phyloP scores from a whole-genome alignment of 2,113 vertebrate species.

The Myocastor coypus region DNA sequence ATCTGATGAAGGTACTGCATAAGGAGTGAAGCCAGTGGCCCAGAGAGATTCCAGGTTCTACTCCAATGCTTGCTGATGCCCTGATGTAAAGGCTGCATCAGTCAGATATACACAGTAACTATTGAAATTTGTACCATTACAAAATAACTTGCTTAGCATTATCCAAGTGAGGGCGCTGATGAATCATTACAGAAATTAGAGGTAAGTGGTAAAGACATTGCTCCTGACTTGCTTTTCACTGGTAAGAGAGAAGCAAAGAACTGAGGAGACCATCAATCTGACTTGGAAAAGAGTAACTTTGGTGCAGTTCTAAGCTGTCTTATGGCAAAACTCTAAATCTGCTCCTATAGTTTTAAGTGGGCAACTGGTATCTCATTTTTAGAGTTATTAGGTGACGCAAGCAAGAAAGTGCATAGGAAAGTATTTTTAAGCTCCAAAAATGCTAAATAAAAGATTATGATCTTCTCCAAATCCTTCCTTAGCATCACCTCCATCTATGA shows the following conservation, averaged over 20 bases:
- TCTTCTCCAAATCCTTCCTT: background rate
- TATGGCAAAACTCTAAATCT: background rate
- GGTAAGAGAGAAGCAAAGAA: background rate
- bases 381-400: background rate
- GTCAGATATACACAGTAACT: background rate
- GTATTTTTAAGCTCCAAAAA: conserved; percentile 13
- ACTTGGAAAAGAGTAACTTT: background rate
- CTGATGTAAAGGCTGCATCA: background rate
- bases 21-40: background rate
- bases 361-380: background rate
- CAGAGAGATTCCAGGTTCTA: conserved; percentile 15
- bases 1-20: background rate
- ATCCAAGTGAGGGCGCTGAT: conserved; percentile 48
- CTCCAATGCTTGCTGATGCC: background rate
- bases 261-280: background rate
- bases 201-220: background rate
- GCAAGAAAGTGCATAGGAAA: background rate
- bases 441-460: background rate
- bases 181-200: conserved; percentile 59
- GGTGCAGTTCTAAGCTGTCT: background rate
- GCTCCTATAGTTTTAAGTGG: conserved; percentile 41
- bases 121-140: conserved; percentile 34
- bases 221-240: conserved; percentile 26
- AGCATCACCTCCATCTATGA: too few relatives aligned
- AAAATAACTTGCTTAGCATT: conserved; percentile 64